phyloP scores from a whole-genome alignment of 2,797 vertebrate species.

The Menidia menidia region DNA sequence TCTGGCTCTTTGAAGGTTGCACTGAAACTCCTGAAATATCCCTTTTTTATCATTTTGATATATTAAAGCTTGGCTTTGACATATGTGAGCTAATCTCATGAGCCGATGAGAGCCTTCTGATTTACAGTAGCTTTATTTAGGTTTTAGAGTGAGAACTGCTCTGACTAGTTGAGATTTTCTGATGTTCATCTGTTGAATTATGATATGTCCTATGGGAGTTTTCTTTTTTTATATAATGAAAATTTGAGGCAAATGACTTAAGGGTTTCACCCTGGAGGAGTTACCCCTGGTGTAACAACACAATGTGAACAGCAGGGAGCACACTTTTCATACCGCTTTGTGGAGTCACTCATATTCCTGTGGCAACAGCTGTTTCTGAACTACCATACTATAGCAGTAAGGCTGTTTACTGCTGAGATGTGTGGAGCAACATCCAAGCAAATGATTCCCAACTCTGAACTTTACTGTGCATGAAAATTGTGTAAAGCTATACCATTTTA shows the following conservation, averaged over 20 bases:
- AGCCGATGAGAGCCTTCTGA: neutral
- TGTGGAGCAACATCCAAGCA: neutral
- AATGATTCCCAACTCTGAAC: neutral
- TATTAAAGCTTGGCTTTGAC: neutral
- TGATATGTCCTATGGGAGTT: neutral
- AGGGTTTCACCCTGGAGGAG: neutral
- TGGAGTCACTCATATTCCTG: neutral
- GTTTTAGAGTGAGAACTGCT: neutral
- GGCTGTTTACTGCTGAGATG: neutral
- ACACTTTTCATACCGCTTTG: conserved; percentile 63
- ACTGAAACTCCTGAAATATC: neutral
- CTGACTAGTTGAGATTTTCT: neutral
- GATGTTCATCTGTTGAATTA: neutral
- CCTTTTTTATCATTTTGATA: no score
- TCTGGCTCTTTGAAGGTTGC: neutral
- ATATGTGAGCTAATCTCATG: neutral
- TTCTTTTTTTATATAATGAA: neutral
- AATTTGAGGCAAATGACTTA: neutral
- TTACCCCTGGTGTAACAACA: conserved; percentile 58
- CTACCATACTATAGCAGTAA: neutral
- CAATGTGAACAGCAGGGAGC: conserved; percentile 66
- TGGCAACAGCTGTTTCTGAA: neutral
- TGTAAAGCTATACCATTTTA: no score
- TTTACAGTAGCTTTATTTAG: neutral
- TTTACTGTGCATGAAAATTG: neutral